phyloP scores from a whole-genome alignment of 2,797 vertebrate species.

The Paedocypris micromegethes region DNA sequence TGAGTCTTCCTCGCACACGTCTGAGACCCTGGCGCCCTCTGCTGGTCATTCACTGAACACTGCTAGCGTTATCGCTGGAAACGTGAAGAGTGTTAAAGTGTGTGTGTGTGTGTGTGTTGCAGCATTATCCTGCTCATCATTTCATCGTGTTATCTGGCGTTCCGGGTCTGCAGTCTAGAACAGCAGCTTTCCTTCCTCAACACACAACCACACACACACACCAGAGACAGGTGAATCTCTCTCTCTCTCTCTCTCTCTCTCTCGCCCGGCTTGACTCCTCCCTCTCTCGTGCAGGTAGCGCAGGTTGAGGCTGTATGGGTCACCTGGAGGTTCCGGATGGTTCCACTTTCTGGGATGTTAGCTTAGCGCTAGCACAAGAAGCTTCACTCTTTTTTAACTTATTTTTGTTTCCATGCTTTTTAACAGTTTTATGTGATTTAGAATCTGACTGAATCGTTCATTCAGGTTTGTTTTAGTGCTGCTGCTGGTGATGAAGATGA shows the following conservation, averaged over 20 bases:
- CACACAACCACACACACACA: conserved; percentile 53
- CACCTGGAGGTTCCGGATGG: too few relatives aligned
- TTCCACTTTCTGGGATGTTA: too few relatives aligned
- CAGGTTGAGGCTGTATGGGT: background rate
- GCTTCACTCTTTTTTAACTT: too few relatives aligned
- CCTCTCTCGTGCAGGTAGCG: conserved; percentile 34
- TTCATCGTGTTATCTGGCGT: conserved; percentile 89
- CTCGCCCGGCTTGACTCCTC: too few relatives aligned
- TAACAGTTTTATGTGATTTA: too few relatives aligned
- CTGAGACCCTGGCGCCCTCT: conserved; percentile 14
- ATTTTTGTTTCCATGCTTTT: too few relatives aligned
- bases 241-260: background rate
- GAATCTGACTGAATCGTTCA: too few relatives aligned
- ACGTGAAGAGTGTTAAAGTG: background rate
- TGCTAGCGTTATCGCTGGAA: background rate
- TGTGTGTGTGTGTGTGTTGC: conserved; percentile 35
- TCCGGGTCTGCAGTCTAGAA: conserved; percentile 90
- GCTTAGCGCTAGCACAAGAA: too few relatives aligned
- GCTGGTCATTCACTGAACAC: background rate
- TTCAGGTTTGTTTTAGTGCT: too few relatives aligned
- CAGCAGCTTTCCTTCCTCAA: conserved; percentile 82
- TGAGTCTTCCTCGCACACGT: conserved; percentile 62
- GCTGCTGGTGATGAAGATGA: too few relatives aligned
- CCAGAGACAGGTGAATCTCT: background rate
- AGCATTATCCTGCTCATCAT: conserved; percentile 87